Conservation (phyloP, 1,140 invertebrate genomes). For the Sogatella furcifera region DNA sequence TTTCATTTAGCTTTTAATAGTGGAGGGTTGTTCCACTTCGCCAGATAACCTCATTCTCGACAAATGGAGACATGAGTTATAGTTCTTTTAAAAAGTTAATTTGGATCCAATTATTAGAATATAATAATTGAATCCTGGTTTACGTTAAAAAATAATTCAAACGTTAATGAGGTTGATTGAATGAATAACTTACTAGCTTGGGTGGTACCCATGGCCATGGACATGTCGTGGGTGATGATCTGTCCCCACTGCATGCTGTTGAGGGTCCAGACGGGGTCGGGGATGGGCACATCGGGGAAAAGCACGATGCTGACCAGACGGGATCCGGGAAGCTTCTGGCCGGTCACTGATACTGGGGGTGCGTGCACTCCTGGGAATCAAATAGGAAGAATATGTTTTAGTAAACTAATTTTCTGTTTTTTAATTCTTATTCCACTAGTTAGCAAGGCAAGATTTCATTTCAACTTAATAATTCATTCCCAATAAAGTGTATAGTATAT, state of each 20-base stretch:
- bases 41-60: too few species aligned
- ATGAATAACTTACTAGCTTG: slow-evolving; percentile 55
- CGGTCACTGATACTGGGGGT: slow-evolving; percentile 46
- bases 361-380: slow-evolving; percentile 45
- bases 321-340: slow-evolving; percentile 51
- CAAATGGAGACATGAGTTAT: too few species aligned
- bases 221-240: slow-evolving; percentile 80
- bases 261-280: slow-evolving; percentile 57
- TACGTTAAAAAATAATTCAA: too few species aligned
- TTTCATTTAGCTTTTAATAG: too few species aligned
- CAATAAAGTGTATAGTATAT: too few species aligned
- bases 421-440: background rate
- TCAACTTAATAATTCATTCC: too few species aligned
- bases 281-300: slow-evolving; percentile 50
- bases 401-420: too few species aligned
- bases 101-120: too few species aligned
- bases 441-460: background rate
- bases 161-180: background rate
- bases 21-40: too few species aligned
- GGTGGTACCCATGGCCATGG: slow-evolving; percentile 53
- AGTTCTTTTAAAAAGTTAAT: too few species aligned
- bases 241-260: slow-evolving; percentile 81
- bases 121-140: too few species aligned
- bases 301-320: slow-evolving; percentile 55
- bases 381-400: background rate